Conservation (phyloP, 2,113 vertebrate species). For the Xiphias gladius region DNA sequence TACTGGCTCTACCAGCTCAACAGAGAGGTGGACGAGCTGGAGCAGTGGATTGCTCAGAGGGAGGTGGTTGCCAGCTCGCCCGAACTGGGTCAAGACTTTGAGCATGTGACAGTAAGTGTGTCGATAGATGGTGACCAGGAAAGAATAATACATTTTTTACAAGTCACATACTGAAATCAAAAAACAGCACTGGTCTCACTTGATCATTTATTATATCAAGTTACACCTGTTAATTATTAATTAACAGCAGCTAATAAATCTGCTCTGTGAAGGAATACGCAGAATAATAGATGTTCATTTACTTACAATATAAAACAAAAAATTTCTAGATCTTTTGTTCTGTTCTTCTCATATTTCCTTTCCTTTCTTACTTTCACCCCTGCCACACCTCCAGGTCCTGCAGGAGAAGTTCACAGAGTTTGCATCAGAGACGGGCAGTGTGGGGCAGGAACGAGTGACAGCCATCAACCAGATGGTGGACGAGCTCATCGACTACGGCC, state of each 20-base stretch:
- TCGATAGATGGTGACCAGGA: neutral
- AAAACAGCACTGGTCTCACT: neutral
- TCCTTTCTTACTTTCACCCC: neutral
- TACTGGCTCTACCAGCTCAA: conserved; percentile 97
- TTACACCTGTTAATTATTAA: neutral
- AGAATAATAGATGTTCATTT: neutral
- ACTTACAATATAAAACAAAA: neutral
- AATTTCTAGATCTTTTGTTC: neutral
- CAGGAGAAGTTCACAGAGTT: conserved; percentile 98
- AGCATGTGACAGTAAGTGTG: conserved; percentile 92
- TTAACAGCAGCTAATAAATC: too few relatives aligned
- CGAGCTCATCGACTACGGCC: conserved; percentile 96
- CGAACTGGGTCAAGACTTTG: conserved; percentile 95
- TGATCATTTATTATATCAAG: neutral
- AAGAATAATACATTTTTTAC: conserved; percentile 11
- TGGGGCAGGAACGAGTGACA: conserved; percentile 92
- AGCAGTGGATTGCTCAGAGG: conserved; percentile 96
- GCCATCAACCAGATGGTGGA: conserved; percentile 97
- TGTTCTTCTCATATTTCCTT: neutral
- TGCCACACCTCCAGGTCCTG: conserved; percentile 78
- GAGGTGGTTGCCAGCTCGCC: conserved; percentile 95
- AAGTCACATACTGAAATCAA: neutral
- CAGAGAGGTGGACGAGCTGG: conserved; percentile 95
- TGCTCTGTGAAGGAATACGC: too few relatives aligned
- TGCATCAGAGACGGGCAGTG: conserved; percentile 89